These are phyloP conservation scores for Chlorocebus sabaeus DNA, from an alignment of 2,113 vertebrate genomes.

Conservation along the genomic window DNA sequence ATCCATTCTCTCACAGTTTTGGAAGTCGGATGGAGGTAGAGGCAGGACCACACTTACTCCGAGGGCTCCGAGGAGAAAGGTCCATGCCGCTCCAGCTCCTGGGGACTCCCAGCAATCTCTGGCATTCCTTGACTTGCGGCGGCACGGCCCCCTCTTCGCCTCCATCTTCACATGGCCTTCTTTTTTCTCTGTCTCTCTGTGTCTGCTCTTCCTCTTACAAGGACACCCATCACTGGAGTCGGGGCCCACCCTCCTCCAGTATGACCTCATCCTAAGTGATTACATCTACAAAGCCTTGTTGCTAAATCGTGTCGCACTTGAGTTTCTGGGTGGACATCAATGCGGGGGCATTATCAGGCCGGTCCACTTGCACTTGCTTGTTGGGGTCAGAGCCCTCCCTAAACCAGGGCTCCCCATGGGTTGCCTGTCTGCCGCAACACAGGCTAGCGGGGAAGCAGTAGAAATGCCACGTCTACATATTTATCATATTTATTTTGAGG, in stretches of 20 bases:
- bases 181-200: neutral
- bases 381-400: neutral
- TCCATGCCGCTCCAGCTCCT: neutral
- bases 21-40: fast-evolving
- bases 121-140: neutral
- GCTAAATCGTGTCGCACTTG: neutral
- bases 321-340: neutral
- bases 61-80: fast-evolving
- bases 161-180: neutral
- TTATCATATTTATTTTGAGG: neutral
- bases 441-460: fast-evolving
- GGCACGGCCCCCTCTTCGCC: fast-evolving
- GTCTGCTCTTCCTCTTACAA: neutral
- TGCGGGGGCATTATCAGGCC: fast-evolving
- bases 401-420: neutral
- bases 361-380: fast-evolving
- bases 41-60: neutral
- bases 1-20: neutral
- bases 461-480: fast-evolving
- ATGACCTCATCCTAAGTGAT: neutral
- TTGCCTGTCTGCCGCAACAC: fast-evolving
- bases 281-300: neutral
- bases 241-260: neutral
- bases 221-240: neutral
- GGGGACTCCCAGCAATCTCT: neutral